Percentiles rank a stretch among this genome's conserved stretches.
These are phyloP conservation scores for Mesorhabditis spiculigera DNA, from an alignment of 2,888 invertebrate genomes.

Conservation along the genomic window DNA sequence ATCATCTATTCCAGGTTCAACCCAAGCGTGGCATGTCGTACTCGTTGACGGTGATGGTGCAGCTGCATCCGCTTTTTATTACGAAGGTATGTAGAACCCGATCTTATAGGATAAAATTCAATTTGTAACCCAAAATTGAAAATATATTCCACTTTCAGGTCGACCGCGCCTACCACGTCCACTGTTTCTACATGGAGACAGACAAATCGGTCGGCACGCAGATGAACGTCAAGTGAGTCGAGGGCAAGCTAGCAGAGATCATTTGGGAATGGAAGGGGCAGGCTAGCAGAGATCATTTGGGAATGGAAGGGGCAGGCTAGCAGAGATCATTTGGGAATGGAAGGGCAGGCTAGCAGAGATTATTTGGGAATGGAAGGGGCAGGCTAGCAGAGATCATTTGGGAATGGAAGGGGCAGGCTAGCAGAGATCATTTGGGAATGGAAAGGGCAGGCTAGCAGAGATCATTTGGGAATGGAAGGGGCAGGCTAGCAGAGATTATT, in stretches of 20 bases:
- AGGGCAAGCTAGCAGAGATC: background rate
- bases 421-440: too few species aligned
- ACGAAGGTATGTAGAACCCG: conserved; percentile 19
- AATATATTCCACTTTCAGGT: conserved; percentile 22
- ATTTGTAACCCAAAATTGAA: background rate
- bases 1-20: conserved; percentile 33
- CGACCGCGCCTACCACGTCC: conserved; percentile 54
- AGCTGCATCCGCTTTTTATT: conserved; percentile 54
- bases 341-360: too few species aligned
- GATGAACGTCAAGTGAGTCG: conserved; percentile 34
- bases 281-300: too few species aligned
- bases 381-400: too few species aligned
- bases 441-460: too few species aligned
- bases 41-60: conserved; percentile 54
- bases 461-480: too few species aligned
- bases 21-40: conserved; percentile 52
- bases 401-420: too few species aligned
- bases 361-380: too few species aligned
- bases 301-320: too few species aligned
- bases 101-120: background rate
- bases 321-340: too few species aligned
- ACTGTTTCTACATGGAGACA: conserved; percentile 54
- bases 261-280: too few species aligned
- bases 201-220: conserved; percentile 46
- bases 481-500: too few species aligned